phyloP scores from a whole-genome alignment of 2,888 invertebrate species.

The Phania funesta region DNA sequence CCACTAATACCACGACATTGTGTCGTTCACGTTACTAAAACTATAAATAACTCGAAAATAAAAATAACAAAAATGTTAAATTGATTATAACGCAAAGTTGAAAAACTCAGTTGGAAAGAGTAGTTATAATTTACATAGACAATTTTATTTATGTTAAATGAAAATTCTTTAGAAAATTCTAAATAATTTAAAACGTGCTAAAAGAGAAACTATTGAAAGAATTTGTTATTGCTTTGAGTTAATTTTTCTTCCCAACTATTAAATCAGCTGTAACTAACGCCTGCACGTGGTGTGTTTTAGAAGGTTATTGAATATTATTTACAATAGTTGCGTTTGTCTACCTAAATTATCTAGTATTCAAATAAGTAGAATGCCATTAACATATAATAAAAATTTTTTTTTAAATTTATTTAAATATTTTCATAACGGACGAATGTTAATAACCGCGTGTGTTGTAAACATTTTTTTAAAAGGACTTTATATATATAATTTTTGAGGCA shows the following conservation, averaged over 20 bases:
- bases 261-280: not conserved
- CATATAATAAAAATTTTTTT: too few relatives aligned
- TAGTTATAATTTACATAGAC: too few relatives aligned
- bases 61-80: not conserved
- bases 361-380: too few relatives aligned
- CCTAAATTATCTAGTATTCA: too few relatives aligned
- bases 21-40: not conserved
- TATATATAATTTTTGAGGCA: too few relatives aligned
- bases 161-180: not conserved
- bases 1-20: not conserved
- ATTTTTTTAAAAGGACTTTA: too few relatives aligned
- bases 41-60: not conserved
- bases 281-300: not conserved
- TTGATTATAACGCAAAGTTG: too few relatives aligned
- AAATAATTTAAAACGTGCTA: not conserved
- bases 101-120: too few relatives aligned
- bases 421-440: too few relatives aligned
- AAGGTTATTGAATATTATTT: not conserved
- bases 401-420: too few relatives aligned
- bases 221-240: slow-evolving; percentile 28
- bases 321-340: too few relatives aligned
- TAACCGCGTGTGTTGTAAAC: too few relatives aligned
- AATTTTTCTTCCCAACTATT: not conserved
- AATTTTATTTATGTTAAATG: not conserved
- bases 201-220: slow-evolving; percentile 12